These are phyloP conservation scores for Coenonympha arcania DNA, from an alignment of 2,888 invertebrate genomes.

Conservation along the genomic window DNA sequence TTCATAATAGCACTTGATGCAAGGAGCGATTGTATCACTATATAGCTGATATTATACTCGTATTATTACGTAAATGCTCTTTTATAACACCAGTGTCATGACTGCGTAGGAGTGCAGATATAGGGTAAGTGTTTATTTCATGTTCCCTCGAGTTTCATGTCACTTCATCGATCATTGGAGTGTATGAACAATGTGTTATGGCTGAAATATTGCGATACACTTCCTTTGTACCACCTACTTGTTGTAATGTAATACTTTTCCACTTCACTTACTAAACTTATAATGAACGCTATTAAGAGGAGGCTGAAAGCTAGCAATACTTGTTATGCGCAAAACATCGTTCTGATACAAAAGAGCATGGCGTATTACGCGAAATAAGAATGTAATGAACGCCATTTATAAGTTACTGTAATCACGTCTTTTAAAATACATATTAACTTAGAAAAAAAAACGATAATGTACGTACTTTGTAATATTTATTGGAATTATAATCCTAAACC, in stretches of 20 bases:
- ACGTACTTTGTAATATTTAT: too few relatives aligned
- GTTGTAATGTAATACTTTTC: neutral
- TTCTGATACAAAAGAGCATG: too few relatives aligned
- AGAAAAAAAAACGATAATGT: too few relatives aligned
- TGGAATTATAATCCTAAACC: too few relatives aligned
- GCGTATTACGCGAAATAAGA: too few relatives aligned
- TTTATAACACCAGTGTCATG: neutral
- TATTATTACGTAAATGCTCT: neutral
- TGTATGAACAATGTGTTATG: neutral
- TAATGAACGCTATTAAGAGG: too few relatives aligned
- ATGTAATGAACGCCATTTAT: too few relatives aligned
- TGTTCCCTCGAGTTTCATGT: neutral
- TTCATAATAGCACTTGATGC: neutral
- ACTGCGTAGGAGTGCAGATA: slow-evolving; percentile 3
- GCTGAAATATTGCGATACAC: neutral
- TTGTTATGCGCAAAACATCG: too few relatives aligned
- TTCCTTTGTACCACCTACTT: neutral
- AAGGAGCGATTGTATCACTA: neutral
- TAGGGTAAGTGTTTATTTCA: slow-evolving; percentile 1
- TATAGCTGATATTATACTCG: too few relatives aligned
- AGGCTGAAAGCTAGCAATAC: too few relatives aligned
- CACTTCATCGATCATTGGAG: slow-evolving; percentile 4
- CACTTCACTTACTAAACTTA: neutral
- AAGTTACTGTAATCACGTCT: too few relatives aligned
- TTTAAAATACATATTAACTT: too few relatives aligned